Evolutionary conservation across 2,113 vertebrate species (phyloP).

Genomic region (Ciconia maguari): DNA sequence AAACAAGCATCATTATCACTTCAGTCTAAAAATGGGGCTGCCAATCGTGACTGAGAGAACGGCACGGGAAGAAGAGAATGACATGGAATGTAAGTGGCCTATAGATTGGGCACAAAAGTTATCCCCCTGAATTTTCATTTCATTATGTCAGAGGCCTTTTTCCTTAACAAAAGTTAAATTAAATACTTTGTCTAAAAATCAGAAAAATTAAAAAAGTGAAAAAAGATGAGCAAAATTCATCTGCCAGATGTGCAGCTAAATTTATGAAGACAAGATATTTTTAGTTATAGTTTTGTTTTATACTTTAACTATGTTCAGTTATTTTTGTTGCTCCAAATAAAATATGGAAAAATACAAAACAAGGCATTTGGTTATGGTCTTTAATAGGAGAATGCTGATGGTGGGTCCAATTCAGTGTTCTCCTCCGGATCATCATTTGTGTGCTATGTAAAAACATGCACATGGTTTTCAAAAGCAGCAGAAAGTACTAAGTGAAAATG

Average conservation of each 20-base stretch:
- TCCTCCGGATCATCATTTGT: neutral
- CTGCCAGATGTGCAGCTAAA: neutral
- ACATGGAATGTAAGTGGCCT: neutral
- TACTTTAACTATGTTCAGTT: neutral
- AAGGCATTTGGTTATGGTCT: neutral
- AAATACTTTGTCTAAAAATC: neutral
- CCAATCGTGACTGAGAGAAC: neutral
- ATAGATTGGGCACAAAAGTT: neutral
- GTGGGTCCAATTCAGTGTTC: neutral
- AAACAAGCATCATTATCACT: neutral
- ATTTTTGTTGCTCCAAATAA: neutral
- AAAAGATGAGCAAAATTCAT: neutral
- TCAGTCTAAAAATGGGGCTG: neutral
- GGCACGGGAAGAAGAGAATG: neutral
- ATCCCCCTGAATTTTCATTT: neutral
- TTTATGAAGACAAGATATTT: neutral
- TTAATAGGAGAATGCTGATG: neutral
- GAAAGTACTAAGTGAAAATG: neutral
- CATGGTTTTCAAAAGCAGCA: neutral
- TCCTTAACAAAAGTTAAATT: neutral
- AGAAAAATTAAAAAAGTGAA: neutral
- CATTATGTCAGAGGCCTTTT: neutral
- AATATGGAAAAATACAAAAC: neutral
- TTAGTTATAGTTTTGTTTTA: neutral
- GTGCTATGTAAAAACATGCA: neutral